These are phyloP conservation scores for Perdita meconis DNA, from an alignment of 2,888 invertebrate genomes.

Conservation along the genomic window DNA sequence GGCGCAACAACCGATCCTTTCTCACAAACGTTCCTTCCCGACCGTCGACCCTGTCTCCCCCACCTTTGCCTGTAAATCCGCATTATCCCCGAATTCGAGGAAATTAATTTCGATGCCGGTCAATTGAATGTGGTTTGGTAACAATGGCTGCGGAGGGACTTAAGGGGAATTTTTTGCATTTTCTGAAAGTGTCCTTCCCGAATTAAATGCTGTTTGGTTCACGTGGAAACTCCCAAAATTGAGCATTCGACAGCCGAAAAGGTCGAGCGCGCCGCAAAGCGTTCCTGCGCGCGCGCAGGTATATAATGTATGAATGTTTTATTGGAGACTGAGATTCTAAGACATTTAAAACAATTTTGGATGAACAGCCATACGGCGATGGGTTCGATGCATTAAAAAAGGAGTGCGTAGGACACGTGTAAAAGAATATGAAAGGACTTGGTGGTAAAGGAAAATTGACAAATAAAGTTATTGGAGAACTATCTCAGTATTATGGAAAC, in stretches of 20 bases:
- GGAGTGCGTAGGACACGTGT: not conserved
- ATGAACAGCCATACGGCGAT: not conserved
- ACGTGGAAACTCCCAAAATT: no score
- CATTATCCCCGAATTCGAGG: not conserved
- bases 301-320: not conserved
- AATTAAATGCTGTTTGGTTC: no score
- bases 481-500: not conserved
- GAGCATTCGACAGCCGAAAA: no score
- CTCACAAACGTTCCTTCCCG: slow-evolving; percentile 20
- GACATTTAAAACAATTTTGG: not conserved
- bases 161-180: not conserved
- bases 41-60: slow-evolving; percentile 13
- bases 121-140: not conserved
- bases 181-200: no score
- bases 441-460: not conserved
- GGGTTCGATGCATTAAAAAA: not conserved
- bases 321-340: not conserved
- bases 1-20: slow-evolving; percentile 33
- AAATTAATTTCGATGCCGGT: not conserved
- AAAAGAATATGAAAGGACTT: not conserved
- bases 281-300: no score
- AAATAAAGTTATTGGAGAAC: not conserved
- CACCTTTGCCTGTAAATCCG: not conserved
- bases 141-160: not conserved
- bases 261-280: no score